These are phyloP conservation scores for Scaptomyza tumidula DNA, from an alignment of 2,888 invertebrate genomes.

Conservation along the genomic window DNA sequence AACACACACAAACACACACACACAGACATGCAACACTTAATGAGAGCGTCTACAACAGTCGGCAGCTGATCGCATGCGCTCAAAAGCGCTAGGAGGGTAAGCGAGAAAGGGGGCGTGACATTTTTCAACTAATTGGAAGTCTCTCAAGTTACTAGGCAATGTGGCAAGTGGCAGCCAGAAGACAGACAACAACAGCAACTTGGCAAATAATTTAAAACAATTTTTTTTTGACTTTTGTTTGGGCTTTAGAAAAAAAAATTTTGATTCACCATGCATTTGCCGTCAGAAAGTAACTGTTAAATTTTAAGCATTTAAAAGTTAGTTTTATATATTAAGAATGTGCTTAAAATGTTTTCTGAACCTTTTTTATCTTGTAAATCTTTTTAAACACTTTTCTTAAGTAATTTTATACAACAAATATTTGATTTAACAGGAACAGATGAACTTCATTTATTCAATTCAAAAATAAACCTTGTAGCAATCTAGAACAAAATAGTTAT, in stretches of 20 bases:
- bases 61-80: constrained; percentile 72
- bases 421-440: neutral
- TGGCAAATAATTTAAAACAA: constrained; percentile 25
- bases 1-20: constrained; percentile 47
- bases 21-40: constrained; percentile 75
- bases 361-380: neutral
- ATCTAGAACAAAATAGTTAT: too few relatives aligned
- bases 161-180: constrained; percentile 34
- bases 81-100: neutral
- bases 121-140: constrained; percentile 67
- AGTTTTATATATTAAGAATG: too few relatives aligned
- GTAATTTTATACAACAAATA: neutral
- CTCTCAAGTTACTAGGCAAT: constrained; percentile 42
- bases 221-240: constrained; percentile 28
- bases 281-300: constrained; percentile 26
- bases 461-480: too few relatives aligned
- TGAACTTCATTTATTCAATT: too few relatives aligned
- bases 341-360: neutral
- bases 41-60: constrained; percentile 69
- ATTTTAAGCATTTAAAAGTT: too few relatives aligned
- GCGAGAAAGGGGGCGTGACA: constrained; percentile 30
- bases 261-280: neutral
- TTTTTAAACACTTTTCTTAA: neutral
- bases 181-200: constrained; percentile 10
- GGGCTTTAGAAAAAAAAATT: neutral